Evolutionary conservation across 2,113 vertebrate species (phyloP).

Genomic region (Glareola pratincola): DNA sequence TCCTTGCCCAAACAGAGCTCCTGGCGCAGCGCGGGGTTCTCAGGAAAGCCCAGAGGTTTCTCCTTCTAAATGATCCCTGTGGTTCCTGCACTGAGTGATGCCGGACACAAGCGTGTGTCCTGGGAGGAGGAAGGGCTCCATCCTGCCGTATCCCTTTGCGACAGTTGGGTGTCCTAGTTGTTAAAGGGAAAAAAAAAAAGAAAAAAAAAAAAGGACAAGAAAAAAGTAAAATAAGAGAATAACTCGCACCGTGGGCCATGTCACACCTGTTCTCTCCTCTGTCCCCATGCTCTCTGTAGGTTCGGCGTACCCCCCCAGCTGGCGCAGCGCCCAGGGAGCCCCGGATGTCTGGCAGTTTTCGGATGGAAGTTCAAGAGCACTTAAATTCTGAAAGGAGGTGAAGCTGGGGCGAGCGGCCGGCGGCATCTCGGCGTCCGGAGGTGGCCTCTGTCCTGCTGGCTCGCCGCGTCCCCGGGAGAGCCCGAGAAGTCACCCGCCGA

Average conservation of each 20-base stretch:
- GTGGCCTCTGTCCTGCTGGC: slow-evolving; percentile 75
- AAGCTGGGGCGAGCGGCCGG: slow-evolving; percentile 66
- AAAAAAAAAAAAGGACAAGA: background rate
- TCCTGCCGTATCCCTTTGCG: background rate
- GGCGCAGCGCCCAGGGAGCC: slow-evolving; percentile 80
- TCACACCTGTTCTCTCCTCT: slow-evolving; percentile 82
- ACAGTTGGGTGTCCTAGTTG: background rate
- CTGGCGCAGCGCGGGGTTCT: background rate
- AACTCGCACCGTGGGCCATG: slow-evolving; percentile 63
- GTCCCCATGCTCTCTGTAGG: slow-evolving; percentile 78
- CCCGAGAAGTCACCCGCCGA: slow-evolving; percentile 67
- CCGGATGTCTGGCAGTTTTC: slow-evolving; percentile 83
- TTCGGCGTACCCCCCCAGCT: slow-evolving; percentile 77
- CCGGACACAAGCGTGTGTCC: rapidly evolving
- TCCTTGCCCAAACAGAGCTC: background rate
- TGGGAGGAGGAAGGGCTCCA: slow-evolving; percentile 17
- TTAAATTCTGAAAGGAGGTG: slow-evolving; percentile 84
- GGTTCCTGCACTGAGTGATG: background rate
- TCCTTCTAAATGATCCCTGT: background rate
- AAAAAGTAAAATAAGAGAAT: slow-evolving; percentile 7
- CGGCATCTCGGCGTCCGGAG: slow-evolving; percentile 49
- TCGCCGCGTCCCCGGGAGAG: slow-evolving; percentile 63
- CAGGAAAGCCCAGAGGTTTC: background rate
- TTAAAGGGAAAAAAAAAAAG: background rate
- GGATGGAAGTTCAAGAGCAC: slow-evolving; percentile 82